Percentiles rank a stretch among this genome's conserved stretches.
Conservation (phyloP, 2,797 vertebrate genomes). For the Argya squamiceps region DNA sequence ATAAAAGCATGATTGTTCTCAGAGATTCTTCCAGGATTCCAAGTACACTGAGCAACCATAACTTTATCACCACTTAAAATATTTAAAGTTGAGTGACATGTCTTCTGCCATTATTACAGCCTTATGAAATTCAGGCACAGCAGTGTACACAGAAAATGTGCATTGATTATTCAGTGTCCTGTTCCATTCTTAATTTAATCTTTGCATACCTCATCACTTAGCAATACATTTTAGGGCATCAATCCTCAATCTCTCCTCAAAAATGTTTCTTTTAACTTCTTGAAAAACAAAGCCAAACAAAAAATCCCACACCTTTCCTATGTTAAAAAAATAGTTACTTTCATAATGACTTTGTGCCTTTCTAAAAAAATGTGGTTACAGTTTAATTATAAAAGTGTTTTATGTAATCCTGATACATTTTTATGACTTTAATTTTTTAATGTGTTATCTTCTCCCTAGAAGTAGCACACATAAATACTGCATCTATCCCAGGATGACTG, state of each 20-base stretch:
- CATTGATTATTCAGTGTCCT: background rate
- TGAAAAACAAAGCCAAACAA: background rate
- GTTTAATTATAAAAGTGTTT: conserved; percentile 15
- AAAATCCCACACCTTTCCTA: background rate
- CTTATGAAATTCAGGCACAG: background rate
- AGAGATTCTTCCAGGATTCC: background rate
- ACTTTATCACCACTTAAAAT: background rate
- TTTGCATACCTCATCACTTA: background rate
- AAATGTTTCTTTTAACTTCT: background rate
- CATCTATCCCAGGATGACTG: background rate
- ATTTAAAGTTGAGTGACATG: background rate
- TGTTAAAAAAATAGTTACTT: background rate
- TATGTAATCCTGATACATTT: conserved; percentile 8
- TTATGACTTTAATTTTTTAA: conserved; percentile 7
- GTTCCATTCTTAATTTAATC: background rate
- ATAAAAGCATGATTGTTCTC: conserved; percentile 8
- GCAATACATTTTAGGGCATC: background rate
- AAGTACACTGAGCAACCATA: background rate
- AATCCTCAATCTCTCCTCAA: background rate
- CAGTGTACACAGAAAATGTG: background rate
- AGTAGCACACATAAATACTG: conserved; percentile 33
- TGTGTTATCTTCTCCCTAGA: background rate
- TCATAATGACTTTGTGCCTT: background rate
- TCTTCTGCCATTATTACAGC: background rate
- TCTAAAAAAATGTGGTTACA: background rate